Percentiles rank a stretch among this genome's conserved stretches.
Conservation (phyloP, 1,140 invertebrate species). For the Polypedilum pembai region DNA sequence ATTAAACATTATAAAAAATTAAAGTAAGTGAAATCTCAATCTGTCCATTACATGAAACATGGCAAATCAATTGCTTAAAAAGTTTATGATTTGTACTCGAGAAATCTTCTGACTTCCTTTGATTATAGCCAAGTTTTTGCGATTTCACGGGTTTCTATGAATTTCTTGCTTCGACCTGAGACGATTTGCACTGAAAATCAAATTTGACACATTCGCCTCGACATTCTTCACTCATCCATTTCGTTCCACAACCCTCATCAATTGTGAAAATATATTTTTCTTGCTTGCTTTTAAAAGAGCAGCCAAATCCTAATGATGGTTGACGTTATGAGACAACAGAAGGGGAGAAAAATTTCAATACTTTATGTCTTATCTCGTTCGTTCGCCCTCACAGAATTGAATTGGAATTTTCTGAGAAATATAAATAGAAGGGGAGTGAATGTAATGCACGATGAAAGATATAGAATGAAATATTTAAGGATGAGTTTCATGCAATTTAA, state of each 20-base stretch:
- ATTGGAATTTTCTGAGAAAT: no score
- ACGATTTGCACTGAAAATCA: not conserved
- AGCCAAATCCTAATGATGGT: not conserved
- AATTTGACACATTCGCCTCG: conserved; percentile 11
- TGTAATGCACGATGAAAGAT: no score
- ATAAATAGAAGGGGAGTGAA: no score
- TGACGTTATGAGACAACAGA: not conserved
- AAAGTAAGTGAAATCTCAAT: not conserved
- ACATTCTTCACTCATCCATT: not conserved
- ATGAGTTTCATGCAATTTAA: no score
- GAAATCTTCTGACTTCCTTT: not conserved
- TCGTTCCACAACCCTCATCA: not conserved
- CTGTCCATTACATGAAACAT: conserved; percentile 1
- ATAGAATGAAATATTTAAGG: no score
- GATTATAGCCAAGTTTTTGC: no score
- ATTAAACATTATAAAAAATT: not conserved
- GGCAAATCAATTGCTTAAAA: not conserved
- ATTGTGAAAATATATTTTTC: not conserved
- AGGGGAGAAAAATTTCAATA: not conserved
- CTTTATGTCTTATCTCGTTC: not conserved
- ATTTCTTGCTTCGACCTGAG: no score
- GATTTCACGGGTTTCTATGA: no score
- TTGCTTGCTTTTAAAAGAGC: not conserved
- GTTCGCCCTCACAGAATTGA: no score
- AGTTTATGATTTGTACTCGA: not conserved